These are phyloP conservation scores for Coregonus clupeaformis DNA, from an alignment of 2,113 vertebrate genomes.

Conservation along the genomic window DNA sequence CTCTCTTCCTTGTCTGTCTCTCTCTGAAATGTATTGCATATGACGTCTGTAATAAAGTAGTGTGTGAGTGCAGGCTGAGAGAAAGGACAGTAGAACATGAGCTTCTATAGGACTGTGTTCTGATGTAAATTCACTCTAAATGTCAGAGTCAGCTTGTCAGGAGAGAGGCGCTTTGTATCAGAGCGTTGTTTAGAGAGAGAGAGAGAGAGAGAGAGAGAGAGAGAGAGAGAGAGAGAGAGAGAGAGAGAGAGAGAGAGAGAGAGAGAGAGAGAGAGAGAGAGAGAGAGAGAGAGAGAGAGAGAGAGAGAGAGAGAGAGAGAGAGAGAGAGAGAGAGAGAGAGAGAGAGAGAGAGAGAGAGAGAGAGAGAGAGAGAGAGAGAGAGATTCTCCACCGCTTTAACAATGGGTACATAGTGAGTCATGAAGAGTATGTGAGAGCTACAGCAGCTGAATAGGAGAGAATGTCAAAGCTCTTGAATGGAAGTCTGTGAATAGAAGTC, in stretches of 20 bases:
- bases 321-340: neutral
- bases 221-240: neutral
- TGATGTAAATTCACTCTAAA: conserved; percentile 28
- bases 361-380: neutral
- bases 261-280: neutral
- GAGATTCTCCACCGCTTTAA: neutral
- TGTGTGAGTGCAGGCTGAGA: conserved; percentile 12
- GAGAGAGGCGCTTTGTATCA: neutral
- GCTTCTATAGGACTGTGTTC: conserved; percentile 14
- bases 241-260: no score
- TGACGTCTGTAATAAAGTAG: neutral
- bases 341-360: neutral
- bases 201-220: neutral
- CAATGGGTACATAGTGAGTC: neutral
- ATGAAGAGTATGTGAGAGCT: neutral
- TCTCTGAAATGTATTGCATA: conserved; percentile 23
- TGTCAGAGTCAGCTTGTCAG: conserved; percentile 25
- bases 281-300: conserved; percentile 1
- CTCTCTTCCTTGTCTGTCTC: conserved; percentile 1
- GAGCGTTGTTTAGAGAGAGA: conserved; percentile 18
- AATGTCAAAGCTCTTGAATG: neutral
- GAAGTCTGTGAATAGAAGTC: neutral
- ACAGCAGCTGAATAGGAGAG: conserved; percentile 7
- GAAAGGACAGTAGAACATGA: neutral
- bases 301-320: neutral